Conservation (phyloP, 2,797 vertebrate genomes). For the Oryzias dopingdopingensis region DNA sequence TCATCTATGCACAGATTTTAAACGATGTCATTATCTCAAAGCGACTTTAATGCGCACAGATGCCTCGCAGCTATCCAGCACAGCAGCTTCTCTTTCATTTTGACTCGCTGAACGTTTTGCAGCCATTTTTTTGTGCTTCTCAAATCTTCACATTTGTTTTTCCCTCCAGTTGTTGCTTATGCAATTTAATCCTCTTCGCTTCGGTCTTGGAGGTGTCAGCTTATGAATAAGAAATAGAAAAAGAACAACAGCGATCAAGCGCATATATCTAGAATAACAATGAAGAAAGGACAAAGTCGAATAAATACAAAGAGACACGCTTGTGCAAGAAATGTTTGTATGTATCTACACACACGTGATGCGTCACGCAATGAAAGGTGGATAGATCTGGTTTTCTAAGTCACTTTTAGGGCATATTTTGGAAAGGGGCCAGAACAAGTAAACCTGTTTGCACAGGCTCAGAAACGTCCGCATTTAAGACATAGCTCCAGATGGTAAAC, state of each 20-base stretch:
- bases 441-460: too few relatives aligned
- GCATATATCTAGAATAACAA: neutral
- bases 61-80: too few relatives aligned
- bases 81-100: neutral
- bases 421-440: too few relatives aligned
- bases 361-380: too few relatives aligned
- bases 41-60: neutral
- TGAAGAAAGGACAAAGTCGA: neutral
- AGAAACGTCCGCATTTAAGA: too few relatives aligned
- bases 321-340: too few relatives aligned
- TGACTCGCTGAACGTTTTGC: slow-evolving; percentile 2
- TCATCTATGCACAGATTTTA: too few relatives aligned
- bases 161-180: neutral
- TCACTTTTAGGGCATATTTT: too few relatives aligned
- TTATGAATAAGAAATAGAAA: neutral
- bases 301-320: too few relatives aligned
- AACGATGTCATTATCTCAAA: neutral
- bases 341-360: too few relatives aligned
- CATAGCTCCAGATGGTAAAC: too few relatives aligned
- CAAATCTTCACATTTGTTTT: neutral
- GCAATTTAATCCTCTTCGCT: neutral
- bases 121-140: slow-evolving; percentile 7
- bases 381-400: too few relatives aligned
- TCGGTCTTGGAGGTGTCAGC: neutral
- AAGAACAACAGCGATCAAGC: neutral